Base-by-base conservation (phyloP, 2,888 invertebrate genomes). In the Machimus atricapillus region DNA sequence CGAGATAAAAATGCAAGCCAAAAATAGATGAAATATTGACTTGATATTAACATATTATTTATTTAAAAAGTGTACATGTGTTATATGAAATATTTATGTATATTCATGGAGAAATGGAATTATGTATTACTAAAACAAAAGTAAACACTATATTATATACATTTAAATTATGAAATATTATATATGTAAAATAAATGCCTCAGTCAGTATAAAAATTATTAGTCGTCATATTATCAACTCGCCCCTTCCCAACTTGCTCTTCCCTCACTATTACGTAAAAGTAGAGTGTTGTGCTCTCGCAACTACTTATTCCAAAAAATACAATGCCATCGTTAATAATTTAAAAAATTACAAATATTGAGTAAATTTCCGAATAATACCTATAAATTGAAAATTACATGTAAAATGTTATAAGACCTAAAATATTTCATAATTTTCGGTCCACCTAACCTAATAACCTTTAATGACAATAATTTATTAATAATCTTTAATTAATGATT, bases 171-270 rank as follows among this genome's bases (percentile, higher is more conserved):
- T 86, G 52, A 86, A 46, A 77, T 86, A 86, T 86, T 88, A 87
- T 88, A 87, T 89, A 90, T 90, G 90, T 90, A 90, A 90, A 91
- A 92, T 91, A 91, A 92, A 92, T 92, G 92, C 92, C 92, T 92
- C 92, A 92, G 92, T 92, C 92, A 92, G 92, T 92, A 92, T 92
- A 91, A 91, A 91, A 90, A 66, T 12, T 66, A 52, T 0, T 8
- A 27, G 66, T 66, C 12, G 66, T 66, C 27, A 23, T 23, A 66
- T 19, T 66, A 8, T 56, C n/a, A 19, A 0, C 56, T 16, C 43
- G 1, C 40, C 43, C 43, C 1, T 12, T 43, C 43, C 43, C 9
- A 46, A 46, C 3, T 5, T 16, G 4, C 12, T 12, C 43, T 16
- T 34, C 7, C 34, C 34, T 34, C 6, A 34, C 34, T 34, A 4